phyloP scores from a whole-genome alignment of 2,888 invertebrate genomes.

The Abscondita cerata region DNA sequence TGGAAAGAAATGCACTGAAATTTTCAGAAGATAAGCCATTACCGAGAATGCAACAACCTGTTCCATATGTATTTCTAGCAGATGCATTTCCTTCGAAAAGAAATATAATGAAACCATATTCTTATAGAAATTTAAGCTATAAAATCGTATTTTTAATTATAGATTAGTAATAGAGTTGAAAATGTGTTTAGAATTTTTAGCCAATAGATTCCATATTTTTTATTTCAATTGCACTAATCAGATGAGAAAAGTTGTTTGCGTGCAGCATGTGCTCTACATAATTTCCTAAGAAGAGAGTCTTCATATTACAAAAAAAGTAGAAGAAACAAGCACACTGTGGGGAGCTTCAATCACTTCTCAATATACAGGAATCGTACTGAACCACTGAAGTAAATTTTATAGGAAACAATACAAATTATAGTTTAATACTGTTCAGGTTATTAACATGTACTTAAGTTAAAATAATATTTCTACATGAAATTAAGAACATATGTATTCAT shows the following conservation, averaged over 20 bases:
- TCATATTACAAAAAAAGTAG: too few species aligned
- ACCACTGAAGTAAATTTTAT: too few species aligned
- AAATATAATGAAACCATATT: constrained; percentile 41
- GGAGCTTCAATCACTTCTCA: too few species aligned
- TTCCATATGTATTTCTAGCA: constrained; percentile 33
- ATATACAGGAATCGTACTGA: too few species aligned
- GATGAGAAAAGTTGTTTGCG: constrained; percentile 25
- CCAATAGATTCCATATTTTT: constrained; percentile 28
- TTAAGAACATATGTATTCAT: too few species aligned
- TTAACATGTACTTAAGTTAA: too few species aligned
- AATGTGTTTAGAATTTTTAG: constrained; percentile 37
- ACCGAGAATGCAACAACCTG: constrained; percentile 14
- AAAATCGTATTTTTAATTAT: constrained; percentile 48
- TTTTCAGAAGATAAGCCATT: constrained; percentile 37
- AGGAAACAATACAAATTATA: too few species aligned
- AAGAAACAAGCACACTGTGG: too few species aligned
- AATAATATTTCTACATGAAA: too few species aligned
- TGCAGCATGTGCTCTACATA: constrained; percentile 32
- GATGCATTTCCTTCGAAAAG: constrained; percentile 42
- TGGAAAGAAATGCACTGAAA: not conserved
- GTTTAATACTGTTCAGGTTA: too few species aligned
- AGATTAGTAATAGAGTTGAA: constrained; percentile 37
- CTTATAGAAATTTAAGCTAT: too few species aligned
- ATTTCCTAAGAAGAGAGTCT: constrained; percentile 26
- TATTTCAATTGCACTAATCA: constrained; percentile 25